Evolutionary conservation across 2,888 invertebrate species (phyloP), one percentile per base, ranked within the genome.

Genomic region (Tipula lateralis): DNA sequence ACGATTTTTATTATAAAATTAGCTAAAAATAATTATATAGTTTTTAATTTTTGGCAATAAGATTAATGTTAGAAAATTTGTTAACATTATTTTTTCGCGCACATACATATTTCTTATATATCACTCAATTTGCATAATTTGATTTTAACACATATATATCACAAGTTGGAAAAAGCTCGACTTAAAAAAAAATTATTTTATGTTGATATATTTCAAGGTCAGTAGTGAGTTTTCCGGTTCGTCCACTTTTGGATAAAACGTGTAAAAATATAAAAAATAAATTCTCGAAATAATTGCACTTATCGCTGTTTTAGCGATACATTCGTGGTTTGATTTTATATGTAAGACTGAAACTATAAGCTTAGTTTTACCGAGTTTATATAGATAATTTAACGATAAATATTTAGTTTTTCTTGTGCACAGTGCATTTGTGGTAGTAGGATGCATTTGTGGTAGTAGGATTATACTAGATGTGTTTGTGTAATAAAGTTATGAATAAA

Each of bases 341-440:
- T 24, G 2, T 66, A 19, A 50, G 4, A 66, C 66, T 66, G 66
- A 66, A 66, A 66, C 66, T 66, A 66, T 7, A 66, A n/a, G 12
- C 66, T 66, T 66, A 24, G 66, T 66, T 66, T 66, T 24, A 66
- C 66, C 24, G 66, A 66, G 24, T 66, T 66, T 66, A 66, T 66
- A 66, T 66, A 66, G 66, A 66, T 66, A 66, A 66, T 66, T 66
- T 66, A 66, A 66, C 66, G 66, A 66, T 66, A 50, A 19, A 39
- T 39, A 44, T 66, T 66, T 24, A 24, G 66, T 66, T 66, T 66
- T 66, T 66, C 66, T 66, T 24, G 24, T 66, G n/a, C n/a, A n/a
- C n/a, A n/a, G n/a, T 66, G 66, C 66, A 66, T 24, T 66, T 24
- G 66, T 66, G 24, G 66, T 66, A 24, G 66, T 66, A 32, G n/a